Evolutionary conservation across 2,113 vertebrate species (phyloP).

Genomic region (Actenoides hombroni): DNA sequence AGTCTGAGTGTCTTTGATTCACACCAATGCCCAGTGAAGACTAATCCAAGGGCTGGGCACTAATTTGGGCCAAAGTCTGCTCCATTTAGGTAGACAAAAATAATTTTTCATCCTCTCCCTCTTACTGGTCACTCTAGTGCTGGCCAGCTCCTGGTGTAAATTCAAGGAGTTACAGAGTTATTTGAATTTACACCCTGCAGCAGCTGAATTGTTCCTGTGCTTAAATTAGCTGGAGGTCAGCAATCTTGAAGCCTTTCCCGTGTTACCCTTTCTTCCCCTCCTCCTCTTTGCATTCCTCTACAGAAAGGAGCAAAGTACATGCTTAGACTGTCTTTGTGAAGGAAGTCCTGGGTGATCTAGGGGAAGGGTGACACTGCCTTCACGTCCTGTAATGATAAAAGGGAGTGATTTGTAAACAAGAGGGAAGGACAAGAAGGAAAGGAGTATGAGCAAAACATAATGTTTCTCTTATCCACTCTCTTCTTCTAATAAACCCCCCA

Average conservation of each 20-base stretch:
- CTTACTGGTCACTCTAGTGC: background rate
- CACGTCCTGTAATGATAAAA: background rate
- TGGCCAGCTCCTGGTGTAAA: background rate
- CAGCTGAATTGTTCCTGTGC: background rate
- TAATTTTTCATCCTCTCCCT: background rate
- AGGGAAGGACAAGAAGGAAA: background rate
- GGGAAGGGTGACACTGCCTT: background rate
- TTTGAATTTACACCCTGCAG: background rate
- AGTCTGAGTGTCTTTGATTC: background rate
- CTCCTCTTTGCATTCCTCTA: background rate
- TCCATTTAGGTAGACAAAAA: background rate
- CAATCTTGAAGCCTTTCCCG: background rate
- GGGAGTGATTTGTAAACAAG: background rate
- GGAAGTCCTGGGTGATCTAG: background rate
- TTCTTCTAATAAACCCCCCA: background rate
- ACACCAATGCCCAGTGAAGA: background rate
- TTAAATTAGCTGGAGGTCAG: background rate
- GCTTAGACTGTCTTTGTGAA: background rate
- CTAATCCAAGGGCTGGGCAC: background rate
- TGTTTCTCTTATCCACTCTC: background rate
- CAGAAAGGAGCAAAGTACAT: background rate
- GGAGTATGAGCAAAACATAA: background rate
- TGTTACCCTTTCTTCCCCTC: background rate
- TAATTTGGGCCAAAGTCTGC: background rate
- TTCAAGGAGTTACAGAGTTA: background rate